Evolutionary conservation across 1,140 invertebrate genomes (phyloP).

Genomic region (Heterodera carotae): DNA sequence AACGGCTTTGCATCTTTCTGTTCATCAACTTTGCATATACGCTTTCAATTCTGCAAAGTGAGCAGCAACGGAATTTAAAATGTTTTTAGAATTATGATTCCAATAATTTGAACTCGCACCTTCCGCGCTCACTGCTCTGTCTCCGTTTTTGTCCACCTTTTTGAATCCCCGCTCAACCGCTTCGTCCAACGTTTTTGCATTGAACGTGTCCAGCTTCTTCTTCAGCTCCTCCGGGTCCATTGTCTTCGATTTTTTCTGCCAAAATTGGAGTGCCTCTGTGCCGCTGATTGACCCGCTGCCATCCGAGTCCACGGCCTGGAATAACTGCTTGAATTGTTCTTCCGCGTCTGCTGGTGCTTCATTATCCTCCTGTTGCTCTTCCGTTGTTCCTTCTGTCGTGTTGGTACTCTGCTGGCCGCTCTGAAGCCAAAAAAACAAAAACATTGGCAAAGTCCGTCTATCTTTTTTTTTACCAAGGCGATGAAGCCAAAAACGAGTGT

Average conservation of each 20-base stretch:
- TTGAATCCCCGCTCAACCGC: constrained; percentile 22
- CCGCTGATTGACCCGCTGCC: neutral
- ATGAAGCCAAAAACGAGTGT: neutral
- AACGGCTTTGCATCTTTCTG: neutral
- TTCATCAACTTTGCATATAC: constrained; percentile 22
- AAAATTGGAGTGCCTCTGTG: constrained; percentile 4
- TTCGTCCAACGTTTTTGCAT: constrained; percentile 22
- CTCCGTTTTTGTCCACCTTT: constrained; percentile 21
- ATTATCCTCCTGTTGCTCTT: neutral
- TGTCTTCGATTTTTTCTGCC: constrained; percentile 8
- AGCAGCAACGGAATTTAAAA: neutral
- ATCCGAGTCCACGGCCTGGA: constrained; percentile 1
- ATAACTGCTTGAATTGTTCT: constrained; percentile 16
- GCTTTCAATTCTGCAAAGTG: constrained; percentile 7
- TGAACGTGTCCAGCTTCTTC: constrained; percentile 5
- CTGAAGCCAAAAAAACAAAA: neutral
- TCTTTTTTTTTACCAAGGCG: neutral
- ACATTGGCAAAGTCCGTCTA: too few species aligned
- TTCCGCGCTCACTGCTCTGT: constrained; percentile 6
- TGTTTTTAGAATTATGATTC: too few species aligned
- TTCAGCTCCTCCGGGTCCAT: constrained; percentile 22
- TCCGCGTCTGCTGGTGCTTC: neutral
- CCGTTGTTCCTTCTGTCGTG: neutral
- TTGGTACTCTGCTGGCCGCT: neutral
- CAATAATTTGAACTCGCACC: too few species aligned